A percentile compares a stretch with the other conserved stretches of the same genome.
These are phyloP conservation scores for Lycophotia porphyrea DNA, from an alignment of 2,888 invertebrate genomes.

Conservation along the genomic window DNA sequence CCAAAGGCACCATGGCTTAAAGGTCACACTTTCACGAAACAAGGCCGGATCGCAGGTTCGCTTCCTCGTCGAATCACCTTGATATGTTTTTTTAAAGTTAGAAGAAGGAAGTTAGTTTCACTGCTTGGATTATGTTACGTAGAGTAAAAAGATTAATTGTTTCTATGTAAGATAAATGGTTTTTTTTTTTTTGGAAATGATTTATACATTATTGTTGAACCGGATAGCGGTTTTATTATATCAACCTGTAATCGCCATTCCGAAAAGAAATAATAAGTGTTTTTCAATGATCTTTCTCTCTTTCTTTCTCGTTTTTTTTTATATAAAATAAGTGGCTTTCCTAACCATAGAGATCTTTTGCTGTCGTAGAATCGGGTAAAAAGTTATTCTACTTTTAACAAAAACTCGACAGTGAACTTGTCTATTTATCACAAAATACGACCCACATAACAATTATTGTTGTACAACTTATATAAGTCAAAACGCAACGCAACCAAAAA, in stretches of 20 bases:
- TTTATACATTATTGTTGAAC: constrained; percentile 7
- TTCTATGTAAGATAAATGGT: constrained; percentile 33
- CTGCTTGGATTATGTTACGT: constrained; percentile 63
- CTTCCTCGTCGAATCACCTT: constrained; percentile 67
- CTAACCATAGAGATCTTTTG: background rate
- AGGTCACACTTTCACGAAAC: constrained; percentile 66
- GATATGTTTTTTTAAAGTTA: constrained; percentile 65
- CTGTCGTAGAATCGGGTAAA: background rate
- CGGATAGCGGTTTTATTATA: background rate
- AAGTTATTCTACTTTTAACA: background rate
- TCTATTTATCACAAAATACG: background rate
- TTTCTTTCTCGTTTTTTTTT: too few relatives aligned
- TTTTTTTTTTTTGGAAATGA: constrained; percentile 22
- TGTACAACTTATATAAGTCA: background rate
- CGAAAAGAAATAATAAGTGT: background rate
- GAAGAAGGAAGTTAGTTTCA: constrained; percentile 66
- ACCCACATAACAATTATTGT: background rate
- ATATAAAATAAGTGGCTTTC: background rate
- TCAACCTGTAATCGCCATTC: background rate
- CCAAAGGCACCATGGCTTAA: constrained; percentile 52
- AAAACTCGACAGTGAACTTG: background rate
- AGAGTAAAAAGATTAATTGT: constrained; percentile 59
- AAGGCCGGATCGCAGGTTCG: constrained; percentile 63
- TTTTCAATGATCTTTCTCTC: too few relatives aligned
- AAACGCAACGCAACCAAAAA: background rate